Evolutionary conservation across 2,888 invertebrate genomes (phyloP).

Genomic region (Flexamia atlantica): DNA sequence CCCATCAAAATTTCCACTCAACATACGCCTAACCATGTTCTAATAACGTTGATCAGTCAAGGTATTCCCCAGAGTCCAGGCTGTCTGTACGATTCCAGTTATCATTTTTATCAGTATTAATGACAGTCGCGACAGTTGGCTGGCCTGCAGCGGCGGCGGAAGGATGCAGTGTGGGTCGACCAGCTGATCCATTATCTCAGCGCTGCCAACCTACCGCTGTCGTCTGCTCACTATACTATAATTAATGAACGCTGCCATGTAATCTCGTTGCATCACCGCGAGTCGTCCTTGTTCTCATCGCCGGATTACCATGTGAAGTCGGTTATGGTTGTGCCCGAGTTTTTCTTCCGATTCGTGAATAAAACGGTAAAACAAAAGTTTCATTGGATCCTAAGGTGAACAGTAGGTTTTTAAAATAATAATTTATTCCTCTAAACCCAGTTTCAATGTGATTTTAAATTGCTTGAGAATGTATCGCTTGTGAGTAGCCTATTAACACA

Average conservation of each 20-base stretch:
- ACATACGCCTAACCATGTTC: too few species aligned
- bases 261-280: slow-evolving; percentile 16
- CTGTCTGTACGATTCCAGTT: background rate
- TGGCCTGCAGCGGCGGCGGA: background rate
- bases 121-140: background rate
- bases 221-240: slow-evolving; percentile 33
- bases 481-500: too few species aligned
- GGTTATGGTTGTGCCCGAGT: background rate
- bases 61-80: too few species aligned
- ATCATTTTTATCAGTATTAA: slow-evolving; percentile 31
- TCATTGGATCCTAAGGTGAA: too few species aligned
- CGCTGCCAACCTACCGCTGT: slow-evolving; percentile 31
- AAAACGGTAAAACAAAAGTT: too few species aligned
- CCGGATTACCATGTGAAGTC: slow-evolving; percentile 38
- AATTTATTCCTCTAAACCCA: too few species aligned
- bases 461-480: too few species aligned
- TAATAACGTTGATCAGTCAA: too few species aligned
- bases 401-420: too few species aligned
- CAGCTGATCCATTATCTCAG: slow-evolving; percentile 35
- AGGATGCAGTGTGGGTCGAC: slow-evolving; percentile 45
- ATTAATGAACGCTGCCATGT: slow-evolving; percentile 25
- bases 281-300: slow-evolving; percentile 17
- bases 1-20: too few species aligned
- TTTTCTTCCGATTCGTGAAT: background rate
- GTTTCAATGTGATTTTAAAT: too few species aligned